These are phyloP conservation scores for Nebria brevicollis DNA, from an alignment of 2,888 invertebrate genomes.

Conservation along the genomic window DNA sequence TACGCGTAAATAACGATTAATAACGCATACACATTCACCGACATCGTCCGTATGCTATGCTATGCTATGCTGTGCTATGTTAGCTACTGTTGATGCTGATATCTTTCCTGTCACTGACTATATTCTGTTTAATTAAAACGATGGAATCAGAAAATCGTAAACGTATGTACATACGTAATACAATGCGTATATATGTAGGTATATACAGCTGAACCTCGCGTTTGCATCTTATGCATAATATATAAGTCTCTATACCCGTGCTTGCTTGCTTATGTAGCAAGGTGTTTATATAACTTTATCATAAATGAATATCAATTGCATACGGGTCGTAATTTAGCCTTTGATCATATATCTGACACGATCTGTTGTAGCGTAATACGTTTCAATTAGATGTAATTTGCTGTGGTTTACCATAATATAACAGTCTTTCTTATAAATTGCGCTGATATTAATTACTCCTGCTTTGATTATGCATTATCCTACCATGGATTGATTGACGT, in stretches of 20 bases:
- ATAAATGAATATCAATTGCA: conserved; percentile 15
- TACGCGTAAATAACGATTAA: conserved; percentile 45
- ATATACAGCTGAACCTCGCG: not conserved
- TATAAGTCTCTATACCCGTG: not conserved
- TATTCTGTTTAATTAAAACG: conserved; percentile 39
- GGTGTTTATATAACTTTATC: conserved; percentile 13
- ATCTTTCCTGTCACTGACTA: conserved; percentile 23
- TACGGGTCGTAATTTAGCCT: not conserved
- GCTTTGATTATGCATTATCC: not conserved
- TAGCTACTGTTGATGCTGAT: conserved; percentile 6
- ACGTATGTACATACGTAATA: conserved; percentile 3
- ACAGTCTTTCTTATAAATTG: not conserved
- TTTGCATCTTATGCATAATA: not conserved
- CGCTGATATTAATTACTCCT: not conserved
- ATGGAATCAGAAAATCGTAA: conserved; percentile 19
- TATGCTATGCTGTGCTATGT: not conserved
- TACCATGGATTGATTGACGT: not conserved
- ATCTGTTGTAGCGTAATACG: not conserved
- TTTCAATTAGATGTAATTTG: not conserved
- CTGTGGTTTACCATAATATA: not conserved
- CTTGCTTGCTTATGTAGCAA: not conserved
- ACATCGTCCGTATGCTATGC: not conserved
- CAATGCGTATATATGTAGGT: not conserved
- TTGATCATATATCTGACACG: conserved; percentile 1
- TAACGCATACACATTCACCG: conserved; percentile 23